phyloP scores from a whole-genome alignment of 2,113 vertebrate genomes.

The Tupaia tana region DNA sequence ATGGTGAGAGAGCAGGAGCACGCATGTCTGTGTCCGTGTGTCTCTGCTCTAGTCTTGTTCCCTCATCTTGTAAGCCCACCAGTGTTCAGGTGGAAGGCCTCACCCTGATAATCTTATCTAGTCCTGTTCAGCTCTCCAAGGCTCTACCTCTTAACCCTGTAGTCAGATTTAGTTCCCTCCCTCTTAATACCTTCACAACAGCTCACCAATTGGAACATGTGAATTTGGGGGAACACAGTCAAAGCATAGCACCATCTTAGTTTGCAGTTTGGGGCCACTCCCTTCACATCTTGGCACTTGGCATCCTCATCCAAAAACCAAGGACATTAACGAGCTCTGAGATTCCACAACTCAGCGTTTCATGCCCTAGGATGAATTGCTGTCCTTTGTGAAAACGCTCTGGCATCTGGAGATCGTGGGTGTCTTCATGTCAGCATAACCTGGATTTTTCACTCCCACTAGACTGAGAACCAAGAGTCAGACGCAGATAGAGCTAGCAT shows the following conservation, averaged over 20 bases:
- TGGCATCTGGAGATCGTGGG: not conserved
- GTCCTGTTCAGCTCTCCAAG: too few species aligned
- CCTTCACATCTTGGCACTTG: not conserved
- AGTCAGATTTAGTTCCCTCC: too few species aligned
- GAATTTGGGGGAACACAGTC: too few species aligned
- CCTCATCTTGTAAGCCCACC: too few species aligned
- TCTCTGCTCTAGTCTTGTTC: too few species aligned
- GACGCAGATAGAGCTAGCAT: not conserved
- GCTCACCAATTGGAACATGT: too few species aligned
- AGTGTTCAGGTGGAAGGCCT: too few species aligned
- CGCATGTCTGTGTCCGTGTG: too few species aligned
- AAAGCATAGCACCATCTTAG: not conserved
- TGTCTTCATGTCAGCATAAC: not conserved
- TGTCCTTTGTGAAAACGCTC: not conserved
- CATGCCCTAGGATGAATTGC: not conserved
- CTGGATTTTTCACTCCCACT: not conserved
- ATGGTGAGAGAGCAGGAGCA: too few species aligned
- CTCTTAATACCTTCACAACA: too few species aligned
- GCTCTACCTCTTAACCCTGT: too few species aligned
- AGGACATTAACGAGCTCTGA: not conserved
- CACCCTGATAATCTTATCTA: too few species aligned
- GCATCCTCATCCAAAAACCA: not conserved
- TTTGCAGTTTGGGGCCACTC: not conserved
- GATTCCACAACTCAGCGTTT: not conserved
- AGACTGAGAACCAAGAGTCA: not conserved